These are phyloP conservation scores for Taenaris catops DNA, from an alignment of 2,888 invertebrate species.

Conservation along the genomic window DNA sequence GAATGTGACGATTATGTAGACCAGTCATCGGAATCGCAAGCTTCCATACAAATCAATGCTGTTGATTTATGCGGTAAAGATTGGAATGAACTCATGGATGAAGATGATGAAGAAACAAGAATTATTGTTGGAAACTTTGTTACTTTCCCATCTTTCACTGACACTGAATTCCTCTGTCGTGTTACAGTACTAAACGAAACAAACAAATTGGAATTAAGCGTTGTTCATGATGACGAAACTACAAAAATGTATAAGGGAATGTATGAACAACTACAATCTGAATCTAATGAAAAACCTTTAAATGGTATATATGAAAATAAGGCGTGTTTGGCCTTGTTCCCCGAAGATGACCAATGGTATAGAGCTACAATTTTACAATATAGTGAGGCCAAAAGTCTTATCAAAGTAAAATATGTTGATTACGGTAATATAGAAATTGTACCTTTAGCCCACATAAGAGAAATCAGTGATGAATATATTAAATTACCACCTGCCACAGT, in stretches of 20 bases:
- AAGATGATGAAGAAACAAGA: constrained; percentile 34
- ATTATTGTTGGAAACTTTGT: constrained; percentile 28
- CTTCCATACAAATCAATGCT: constrained; percentile 35
- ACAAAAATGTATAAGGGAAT: constrained; percentile 64
- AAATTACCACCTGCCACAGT: constrained; percentile 73
- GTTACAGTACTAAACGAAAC: constrained; percentile 48
- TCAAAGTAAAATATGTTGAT: constrained; percentile 86
- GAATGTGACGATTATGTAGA: constrained; percentile 37
- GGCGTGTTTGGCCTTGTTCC: constrained; percentile 82
- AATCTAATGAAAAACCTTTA: constrained; percentile 56
- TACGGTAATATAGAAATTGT: constrained; percentile 84
- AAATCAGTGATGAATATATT: constrained; percentile 69
- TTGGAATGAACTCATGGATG: constrained; percentile 52
- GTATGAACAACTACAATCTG: constrained; percentile 65
- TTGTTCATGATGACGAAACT: constrained; percentile 57
- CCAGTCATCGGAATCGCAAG: constrained; percentile 29
- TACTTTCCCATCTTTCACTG: constrained; percentile 35
- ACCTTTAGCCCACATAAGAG: constrained; percentile 56
- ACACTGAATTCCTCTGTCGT: constrained; percentile 46
- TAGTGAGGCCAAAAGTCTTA: constrained; percentile 49
- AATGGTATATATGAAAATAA: constrained; percentile 62
- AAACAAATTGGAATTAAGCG: constrained; percentile 44
- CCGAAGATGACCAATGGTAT: constrained; percentile 84
- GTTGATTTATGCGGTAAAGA: constrained; percentile 39
- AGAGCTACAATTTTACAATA: constrained; percentile 82